Evolutionary conservation across 2,888 invertebrate genomes (phyloP).

Genomic region (Ornithoptera alexandrae): DNA sequence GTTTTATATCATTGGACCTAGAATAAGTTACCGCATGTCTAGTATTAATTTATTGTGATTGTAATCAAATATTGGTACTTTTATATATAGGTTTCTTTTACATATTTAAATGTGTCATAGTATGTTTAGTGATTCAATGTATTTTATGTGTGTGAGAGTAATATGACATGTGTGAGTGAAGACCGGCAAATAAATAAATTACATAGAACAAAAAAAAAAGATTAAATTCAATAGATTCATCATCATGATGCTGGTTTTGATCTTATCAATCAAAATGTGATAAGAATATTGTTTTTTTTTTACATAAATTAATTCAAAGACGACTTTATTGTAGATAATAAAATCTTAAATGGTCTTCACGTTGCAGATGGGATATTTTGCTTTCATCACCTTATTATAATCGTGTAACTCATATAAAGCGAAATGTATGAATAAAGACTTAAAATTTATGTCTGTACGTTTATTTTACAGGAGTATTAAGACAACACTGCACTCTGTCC

Average conservation of each 20-base stretch:
- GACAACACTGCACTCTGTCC: too few relatives aligned
- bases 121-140: conserved; percentile 6
- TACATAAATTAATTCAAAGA: too few relatives aligned
- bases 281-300: too few relatives aligned
- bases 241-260: too few relatives aligned
- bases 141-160: neutral
- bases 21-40: conserved; percentile 5
- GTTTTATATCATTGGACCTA: neutral
- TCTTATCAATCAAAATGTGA: too few relatives aligned
- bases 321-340: too few relatives aligned
- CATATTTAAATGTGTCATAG: conserved; percentile 20
- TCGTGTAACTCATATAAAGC: conserved; percentile 5
- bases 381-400: neutral
- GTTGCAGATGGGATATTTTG: neutral
- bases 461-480: too few relatives aligned
- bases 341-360: neutral
- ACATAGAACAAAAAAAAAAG: too few relatives aligned
- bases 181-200: too few relatives aligned
- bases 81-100: conserved; percentile 1
- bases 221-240: too few relatives aligned
- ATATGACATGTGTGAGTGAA: neutral
- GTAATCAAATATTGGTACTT: conserved; percentile 5
- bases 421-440: conserved; percentile 27
- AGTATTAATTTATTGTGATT: conserved; percentile 20
- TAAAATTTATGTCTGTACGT: neutral